Evolutionary conservation across 2,113 vertebrate genomes (phyloP).

Genomic region (Xiphorhynchus elegans): DNA sequence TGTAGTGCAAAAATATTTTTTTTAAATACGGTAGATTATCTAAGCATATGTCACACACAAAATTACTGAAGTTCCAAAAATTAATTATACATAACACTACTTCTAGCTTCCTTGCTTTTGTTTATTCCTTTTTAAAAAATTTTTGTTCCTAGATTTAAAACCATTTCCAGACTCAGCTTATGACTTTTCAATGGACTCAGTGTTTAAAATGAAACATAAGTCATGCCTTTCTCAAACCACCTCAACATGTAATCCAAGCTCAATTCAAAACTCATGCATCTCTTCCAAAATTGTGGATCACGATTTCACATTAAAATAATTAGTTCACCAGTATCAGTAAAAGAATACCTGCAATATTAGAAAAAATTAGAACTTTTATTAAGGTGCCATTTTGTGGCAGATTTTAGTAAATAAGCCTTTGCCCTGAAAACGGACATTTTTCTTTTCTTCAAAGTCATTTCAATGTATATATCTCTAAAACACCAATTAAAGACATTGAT

Average conservation of each 20-base stretch:
- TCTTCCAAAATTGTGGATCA: not conserved
- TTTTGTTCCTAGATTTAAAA: not conserved
- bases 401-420: not conserved
- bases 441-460: not conserved
- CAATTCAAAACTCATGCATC: not conserved
- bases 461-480: not conserved
- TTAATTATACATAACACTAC: not conserved
- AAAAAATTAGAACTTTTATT: not conserved
- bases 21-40: not conserved
- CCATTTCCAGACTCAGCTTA: not conserved
- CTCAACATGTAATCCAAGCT: not conserved
- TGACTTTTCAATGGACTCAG: not conserved
- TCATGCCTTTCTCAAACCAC: not conserved
- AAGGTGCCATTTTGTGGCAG: not conserved
- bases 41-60: not conserved
- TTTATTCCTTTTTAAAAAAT: not conserved
- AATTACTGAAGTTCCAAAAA: not conserved
- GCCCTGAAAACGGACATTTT: not conserved
- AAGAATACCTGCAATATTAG: not conserved
- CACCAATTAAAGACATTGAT: not conserved
- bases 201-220: not conserved
- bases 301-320: not conserved
- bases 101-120: not conserved
- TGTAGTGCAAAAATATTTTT: not conserved
- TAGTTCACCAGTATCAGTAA: not conserved